Conservation (phyloP, 2,888 invertebrate species). For the Lymantria monacha region DNA sequence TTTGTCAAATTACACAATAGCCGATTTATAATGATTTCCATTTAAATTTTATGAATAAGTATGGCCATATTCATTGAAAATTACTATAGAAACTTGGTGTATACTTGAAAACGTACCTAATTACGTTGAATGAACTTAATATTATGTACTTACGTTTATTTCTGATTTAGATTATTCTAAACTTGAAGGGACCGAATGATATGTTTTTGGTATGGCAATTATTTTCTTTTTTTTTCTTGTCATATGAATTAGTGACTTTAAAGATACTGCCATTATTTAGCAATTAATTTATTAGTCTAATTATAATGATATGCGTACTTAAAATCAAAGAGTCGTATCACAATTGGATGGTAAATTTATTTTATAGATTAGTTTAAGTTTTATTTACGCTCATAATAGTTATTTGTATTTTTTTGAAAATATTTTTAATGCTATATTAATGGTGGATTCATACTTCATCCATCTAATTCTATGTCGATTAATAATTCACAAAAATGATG, state of each 20-base stretch:
- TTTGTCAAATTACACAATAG: no score
- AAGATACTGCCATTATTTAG: slow-evolving; percentile 13
- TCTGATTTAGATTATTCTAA: not conserved
- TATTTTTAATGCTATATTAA: not conserved
- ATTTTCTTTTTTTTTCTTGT: not conserved
- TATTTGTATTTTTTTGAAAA: no score
- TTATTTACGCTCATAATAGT: not conserved
- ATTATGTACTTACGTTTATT: no score
- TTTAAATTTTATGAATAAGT: no score
- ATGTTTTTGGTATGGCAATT: not conserved
- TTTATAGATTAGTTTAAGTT: slow-evolving; percentile 3
- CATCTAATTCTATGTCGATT: not conserved
- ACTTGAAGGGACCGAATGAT: not conserved
- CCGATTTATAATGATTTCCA: no score
- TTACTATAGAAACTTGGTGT: no score
- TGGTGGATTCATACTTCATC: not conserved
- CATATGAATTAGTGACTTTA: not conserved
- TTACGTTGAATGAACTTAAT: no score
- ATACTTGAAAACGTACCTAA: no score
- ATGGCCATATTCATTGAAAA: no score
- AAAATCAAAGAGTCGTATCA: slow-evolving; percentile 4
- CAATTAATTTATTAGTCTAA: slow-evolving; percentile 1
- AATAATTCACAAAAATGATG: not conserved
- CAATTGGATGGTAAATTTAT: slow-evolving; percentile 4
- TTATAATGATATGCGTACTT: not conserved